Evolutionary conservation across 2,797 vertebrate genomes (phyloP).

Genomic region (Sparus aurata): DNA sequence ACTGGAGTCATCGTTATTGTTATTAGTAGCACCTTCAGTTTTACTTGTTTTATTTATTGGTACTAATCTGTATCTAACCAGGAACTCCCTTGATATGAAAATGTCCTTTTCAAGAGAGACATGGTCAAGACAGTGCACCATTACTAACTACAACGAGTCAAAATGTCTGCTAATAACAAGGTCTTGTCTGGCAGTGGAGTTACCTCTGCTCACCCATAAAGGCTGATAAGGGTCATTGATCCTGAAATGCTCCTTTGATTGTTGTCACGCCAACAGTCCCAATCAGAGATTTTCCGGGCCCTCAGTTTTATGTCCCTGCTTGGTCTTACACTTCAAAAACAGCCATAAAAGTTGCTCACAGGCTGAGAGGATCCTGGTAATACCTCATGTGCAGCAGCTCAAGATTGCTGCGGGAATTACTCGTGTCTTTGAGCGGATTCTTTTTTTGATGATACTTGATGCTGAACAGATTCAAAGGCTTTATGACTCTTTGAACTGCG

Average conservation of each 20-base stretch:
- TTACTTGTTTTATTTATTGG: no score
- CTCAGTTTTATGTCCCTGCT: conserved; percentile 9
- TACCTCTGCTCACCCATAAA: neutral
- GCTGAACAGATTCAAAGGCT: conserved; percentile 40
- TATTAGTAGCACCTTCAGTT: no score
- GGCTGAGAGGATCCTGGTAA: conserved; percentile 13
- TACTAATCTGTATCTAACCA: no score
- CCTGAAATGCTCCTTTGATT: conserved; percentile 41
- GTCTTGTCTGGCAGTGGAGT: neutral
- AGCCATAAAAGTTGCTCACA: conserved; percentile 7
- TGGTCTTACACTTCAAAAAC: conserved; percentile 7
- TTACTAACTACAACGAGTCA: no score
- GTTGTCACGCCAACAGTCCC: conserved; percentile 41
- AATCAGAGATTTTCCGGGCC: conserved; percentile 31
- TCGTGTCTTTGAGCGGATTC: conserved; percentile 16
- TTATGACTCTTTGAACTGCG: conserved; percentile 46
- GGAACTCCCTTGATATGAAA: no score
- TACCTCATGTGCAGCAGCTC: conserved; percentile 35
- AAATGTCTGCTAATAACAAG: neutral
- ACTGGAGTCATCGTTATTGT: no score
- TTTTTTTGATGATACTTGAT: conserved; percentile 43
- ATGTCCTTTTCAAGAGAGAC: no score
- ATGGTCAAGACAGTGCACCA: no score
- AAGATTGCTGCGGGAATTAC: conserved; percentile 29
- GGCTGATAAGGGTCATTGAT: neutral